Evolutionary conservation across 2,888 invertebrate genomes (phyloP), one percentile per base, ranked within the genome.

Genomic region (Stenchaetothrips biformis): DNA sequence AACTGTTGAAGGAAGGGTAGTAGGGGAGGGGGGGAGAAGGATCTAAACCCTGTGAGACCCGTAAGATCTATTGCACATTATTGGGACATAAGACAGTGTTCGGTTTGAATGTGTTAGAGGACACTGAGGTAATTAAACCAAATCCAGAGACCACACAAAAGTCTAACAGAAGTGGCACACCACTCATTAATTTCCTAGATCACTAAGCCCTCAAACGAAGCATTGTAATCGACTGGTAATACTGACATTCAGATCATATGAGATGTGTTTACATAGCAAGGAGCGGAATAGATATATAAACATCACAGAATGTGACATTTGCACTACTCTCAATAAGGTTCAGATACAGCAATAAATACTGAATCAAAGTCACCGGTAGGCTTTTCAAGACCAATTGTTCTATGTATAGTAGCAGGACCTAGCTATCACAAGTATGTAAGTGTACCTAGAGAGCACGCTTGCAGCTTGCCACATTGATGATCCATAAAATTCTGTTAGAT

Each of bases 391-490:
- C 37, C 37, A 67, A 67, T 67, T 74, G 25, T 7, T 74, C 67
- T 25, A 25, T 59, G 11, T 25, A 8, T 25, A 74, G 7, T 6
- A 74, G 67, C 59, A 21, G 67, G 9, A 74, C 7, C 67, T 74
- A 25, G 25, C 8, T 74, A 74, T 74, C 67, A 74, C 67, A 74
- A 74, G 37, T 37, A 37, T n/a, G n/a, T n/a, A 67, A 0, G 67
- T 67, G 67, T 74, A 74, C 25, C 67, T 74, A 74, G 67, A 74
- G 67, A 74, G 67, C 67, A 25, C 21, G 25, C 53, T 74, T 74
- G 11, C 21, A 74, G 67, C 67, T 37, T 74, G 67, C 25, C 53
- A 37, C 37, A 37, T 74, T 74, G 25, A 25, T 74, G 67, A 74
- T 7, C 67, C 67, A 74, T 74, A 74, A 74, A 11, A 25, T 1